These are phyloP conservation scores for Bucco capensis DNA, from an alignment of 2,113 vertebrate genomes.

Conservation along the genomic window DNA sequence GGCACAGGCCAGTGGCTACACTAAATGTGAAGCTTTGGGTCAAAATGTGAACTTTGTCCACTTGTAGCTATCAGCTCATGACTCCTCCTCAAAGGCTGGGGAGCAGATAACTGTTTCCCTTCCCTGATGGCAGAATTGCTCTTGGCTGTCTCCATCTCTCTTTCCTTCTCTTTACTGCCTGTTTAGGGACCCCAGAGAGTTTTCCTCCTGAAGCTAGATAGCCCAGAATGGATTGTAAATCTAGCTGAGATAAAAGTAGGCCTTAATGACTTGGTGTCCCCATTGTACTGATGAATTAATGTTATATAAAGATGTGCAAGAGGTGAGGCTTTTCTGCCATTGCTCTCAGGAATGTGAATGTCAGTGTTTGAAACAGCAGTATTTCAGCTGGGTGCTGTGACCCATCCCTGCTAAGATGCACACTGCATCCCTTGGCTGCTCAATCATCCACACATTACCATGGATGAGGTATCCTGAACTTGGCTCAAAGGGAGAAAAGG, in stretches of 20 bases:
- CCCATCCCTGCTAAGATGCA: not conserved
- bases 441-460: not conserved
- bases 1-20: not conserved
- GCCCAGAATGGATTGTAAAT: not conserved
- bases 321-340: not conserved
- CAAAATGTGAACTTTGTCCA: not conserved
- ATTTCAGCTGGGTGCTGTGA: not conserved
- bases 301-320: not conserved
- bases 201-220: not conserved
- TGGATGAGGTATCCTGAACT: not conserved
- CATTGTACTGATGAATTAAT: not conserved
- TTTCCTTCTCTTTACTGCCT: not conserved
- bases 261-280: not conserved
- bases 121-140: not conserved
- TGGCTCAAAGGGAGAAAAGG: not conserved
- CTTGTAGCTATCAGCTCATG: not conserved
- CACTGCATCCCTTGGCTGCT: not conserved
- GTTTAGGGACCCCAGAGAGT: not conserved
- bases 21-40: not conserved
- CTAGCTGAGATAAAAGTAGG: not conserved
- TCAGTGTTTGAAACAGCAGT: not conserved
- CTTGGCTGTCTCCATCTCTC: not conserved
- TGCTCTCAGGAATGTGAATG: not conserved
- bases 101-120: not conserved
- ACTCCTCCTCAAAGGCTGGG: not conserved